These are phyloP conservation scores for Neodiprion fabricii DNA, from an alignment of 1,140 invertebrate species.

Conservation along the genomic window DNA sequence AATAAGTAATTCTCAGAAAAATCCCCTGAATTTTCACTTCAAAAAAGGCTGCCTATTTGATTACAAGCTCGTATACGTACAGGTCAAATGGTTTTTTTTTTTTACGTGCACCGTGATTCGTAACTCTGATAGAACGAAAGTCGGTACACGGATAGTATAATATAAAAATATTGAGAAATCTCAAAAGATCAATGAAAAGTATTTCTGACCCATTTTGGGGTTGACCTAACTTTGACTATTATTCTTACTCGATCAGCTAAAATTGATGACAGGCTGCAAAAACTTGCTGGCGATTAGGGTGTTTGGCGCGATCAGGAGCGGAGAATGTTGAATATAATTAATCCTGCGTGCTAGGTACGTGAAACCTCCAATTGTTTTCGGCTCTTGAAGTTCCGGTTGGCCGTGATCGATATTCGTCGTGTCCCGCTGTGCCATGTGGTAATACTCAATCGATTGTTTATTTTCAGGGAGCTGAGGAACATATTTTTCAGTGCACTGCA, in stretches of 20 bases:
- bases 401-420: not conserved
- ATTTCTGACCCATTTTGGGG: too few relatives aligned
- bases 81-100: not conserved
- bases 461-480: too few relatives aligned
- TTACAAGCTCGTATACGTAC: not conserved
- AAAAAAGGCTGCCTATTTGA: too few relatives aligned
- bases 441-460: too few relatives aligned
- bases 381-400: slow-evolving; percentile 29
- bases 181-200: too few relatives aligned
- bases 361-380: slow-evolving; percentile 36
- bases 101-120: not conserved
- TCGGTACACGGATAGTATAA: too few relatives aligned
- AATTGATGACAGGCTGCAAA: slow-evolving; percentile 25
- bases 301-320: slow-evolving; percentile 12
- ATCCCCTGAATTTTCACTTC: too few relatives aligned
- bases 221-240: too few relatives aligned
- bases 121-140: not conserved
- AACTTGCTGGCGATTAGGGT: slow-evolving; percentile 26
- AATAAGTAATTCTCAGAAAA: too few relatives aligned
- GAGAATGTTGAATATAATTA: slow-evolving; percentile 25
- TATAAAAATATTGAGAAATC: too few relatives aligned
- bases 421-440: not conserved
- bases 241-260: not conserved
- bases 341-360: slow-evolving; percentile 39
- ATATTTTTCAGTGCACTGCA: too few relatives aligned